A percentile compares a stretch with the other conserved stretches of the same genome.
These are phyloP conservation scores for Panthera tigris DNA, from an alignment of 2,113 vertebrate genomes.

Conservation along the genomic window DNA sequence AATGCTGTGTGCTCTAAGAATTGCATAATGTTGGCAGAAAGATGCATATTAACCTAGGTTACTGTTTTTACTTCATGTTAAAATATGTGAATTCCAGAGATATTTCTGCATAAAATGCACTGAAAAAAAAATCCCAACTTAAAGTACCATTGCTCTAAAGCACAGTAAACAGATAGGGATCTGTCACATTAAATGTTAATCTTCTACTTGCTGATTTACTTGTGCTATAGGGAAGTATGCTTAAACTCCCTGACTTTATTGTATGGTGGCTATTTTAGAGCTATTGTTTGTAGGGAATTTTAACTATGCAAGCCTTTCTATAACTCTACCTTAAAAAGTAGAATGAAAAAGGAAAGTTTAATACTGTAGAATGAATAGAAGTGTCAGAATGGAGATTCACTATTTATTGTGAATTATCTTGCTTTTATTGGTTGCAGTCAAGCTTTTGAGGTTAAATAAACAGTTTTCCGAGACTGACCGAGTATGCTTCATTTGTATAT, in stretches of 20 bases:
- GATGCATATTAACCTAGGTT: neutral
- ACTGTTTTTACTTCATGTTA: constrained; percentile 43
- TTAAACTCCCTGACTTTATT: constrained; percentile 24
- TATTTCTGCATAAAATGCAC: constrained; percentile 8
- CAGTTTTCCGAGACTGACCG: constrained; percentile 35
- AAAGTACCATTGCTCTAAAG: neutral
- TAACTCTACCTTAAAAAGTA: constrained; percentile 60
- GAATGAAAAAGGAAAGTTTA: constrained; percentile 64
- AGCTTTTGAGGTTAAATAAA: constrained; percentile 72
- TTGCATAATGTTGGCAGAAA: neutral
- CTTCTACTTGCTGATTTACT: neutral
- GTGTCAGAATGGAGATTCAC: constrained; percentile 60
- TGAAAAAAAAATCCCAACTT: neutral
- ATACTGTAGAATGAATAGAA: constrained; percentile 56
- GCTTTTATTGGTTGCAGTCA: constrained; percentile 61
- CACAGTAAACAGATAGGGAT: neutral
- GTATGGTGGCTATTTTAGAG: constrained; percentile 34
- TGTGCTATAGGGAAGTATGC: neutral
- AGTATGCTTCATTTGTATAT: constrained; percentile 39
- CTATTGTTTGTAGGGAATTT: constrained; percentile 50
- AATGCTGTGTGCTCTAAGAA: neutral
- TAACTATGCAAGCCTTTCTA: constrained; percentile 48
- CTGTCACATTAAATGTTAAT: constrained; percentile 61
- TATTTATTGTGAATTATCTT: constrained; percentile 71
- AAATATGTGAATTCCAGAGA: constrained; percentile 2